Percentiles rank a stretch among this genome's conserved stretches.
Conservation (phyloP, 2,113 vertebrate genomes). For the Apus apus region DNA sequence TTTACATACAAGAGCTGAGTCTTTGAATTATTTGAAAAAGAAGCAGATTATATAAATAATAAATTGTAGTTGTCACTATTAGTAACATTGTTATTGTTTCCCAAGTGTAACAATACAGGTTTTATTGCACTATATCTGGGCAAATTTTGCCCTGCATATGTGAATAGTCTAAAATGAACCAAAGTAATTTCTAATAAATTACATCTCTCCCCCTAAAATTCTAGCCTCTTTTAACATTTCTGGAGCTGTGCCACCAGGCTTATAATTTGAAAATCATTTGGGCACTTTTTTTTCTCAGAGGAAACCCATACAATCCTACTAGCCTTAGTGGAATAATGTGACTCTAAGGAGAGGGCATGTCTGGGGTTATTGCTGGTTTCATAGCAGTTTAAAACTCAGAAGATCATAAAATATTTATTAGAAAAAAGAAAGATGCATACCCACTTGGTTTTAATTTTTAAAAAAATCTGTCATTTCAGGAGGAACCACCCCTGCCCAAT, state of each 20-base stretch:
- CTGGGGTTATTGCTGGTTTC: not conserved
- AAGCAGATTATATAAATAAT: not conserved
- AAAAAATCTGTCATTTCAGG: conserved; percentile 73
- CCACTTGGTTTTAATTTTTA: not conserved
- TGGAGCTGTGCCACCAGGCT: not conserved
- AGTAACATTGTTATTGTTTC: not conserved
- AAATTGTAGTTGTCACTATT: not conserved
- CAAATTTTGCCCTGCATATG: rapidly evolving
- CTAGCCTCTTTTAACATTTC: not conserved
- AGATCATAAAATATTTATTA: not conserved
- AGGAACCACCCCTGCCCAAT: conserved; percentile 96
- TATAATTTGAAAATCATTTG: not conserved
- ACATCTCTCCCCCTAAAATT: not conserved
- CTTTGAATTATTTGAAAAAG: not conserved
- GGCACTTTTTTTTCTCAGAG: not conserved
- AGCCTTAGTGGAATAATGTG: not conserved
- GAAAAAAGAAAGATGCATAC: not conserved
- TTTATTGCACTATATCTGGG: not conserved
- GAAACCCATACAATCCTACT: not conserved
- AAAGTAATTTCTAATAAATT: not conserved
- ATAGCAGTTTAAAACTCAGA: not conserved
- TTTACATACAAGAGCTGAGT: not conserved
- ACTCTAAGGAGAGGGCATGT: not conserved
- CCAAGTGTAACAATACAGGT: not conserved
- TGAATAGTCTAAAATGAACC: not conserved